Evolutionary conservation across 2,113 vertebrate species (phyloP).

Genomic region (Cyrtonyx montezumae): DNA sequence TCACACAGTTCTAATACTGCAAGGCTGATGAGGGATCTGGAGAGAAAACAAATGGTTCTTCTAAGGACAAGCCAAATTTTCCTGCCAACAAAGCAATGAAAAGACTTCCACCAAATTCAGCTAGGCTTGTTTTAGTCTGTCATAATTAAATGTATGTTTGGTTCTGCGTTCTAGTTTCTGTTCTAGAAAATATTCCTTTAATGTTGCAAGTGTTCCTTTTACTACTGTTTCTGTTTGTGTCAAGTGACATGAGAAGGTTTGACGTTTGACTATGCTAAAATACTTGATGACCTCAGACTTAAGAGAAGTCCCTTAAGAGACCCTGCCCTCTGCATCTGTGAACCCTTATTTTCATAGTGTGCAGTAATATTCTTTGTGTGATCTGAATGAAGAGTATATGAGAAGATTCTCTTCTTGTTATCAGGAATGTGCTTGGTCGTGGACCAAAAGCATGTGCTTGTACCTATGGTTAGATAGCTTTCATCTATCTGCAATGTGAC

Average conservation of each 20-base stretch:
- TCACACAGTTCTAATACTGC: background rate
- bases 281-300: background rate
- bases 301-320: background rate
- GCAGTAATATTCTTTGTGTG: background rate
- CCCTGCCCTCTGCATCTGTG: background rate
- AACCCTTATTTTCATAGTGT: background rate
- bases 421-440: background rate
- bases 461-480: background rate
- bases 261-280: background rate
- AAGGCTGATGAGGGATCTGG: background rate
- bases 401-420: background rate
- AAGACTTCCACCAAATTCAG: background rate
- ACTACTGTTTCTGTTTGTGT: background rate
- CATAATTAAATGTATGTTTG: background rate
- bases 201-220: background rate
- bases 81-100: background rate
- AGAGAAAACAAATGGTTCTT: background rate
- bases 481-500: background rate
- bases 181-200: background rate
- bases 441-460: background rate
- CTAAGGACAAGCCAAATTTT: background rate
- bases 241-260: background rate
- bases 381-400: background rate
- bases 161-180: background rate
- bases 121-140: background rate